A percentile compares a stretch with the other conserved stretches of the same genome.
Conservation (phyloP, 92 coral and sea anemone genomes). For the Epizoanthus scotinus region DNA sequence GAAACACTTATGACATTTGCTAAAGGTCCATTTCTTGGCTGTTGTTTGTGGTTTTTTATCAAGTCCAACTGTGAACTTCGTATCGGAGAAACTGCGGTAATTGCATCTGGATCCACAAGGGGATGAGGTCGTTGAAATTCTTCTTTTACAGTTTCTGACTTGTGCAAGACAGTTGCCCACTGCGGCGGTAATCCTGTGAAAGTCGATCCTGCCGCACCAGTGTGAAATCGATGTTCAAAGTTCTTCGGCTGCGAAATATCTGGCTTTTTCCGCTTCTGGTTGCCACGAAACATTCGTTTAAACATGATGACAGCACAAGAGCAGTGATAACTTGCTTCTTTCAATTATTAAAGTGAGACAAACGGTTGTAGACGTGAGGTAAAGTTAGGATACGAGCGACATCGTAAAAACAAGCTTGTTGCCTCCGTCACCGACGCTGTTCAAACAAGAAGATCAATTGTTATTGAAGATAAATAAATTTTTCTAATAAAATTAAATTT, state of each 20-base stretch:
- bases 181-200: conserved; percentile 96
- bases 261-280: conserved; percentile 80
- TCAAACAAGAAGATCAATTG: not conserved
- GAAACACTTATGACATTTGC: conserved; percentile 79
- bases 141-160: conserved; percentile 57
- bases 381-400: conserved; percentile 34
- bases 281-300: conserved; percentile 80
- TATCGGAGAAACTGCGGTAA: conserved; percentile 86
- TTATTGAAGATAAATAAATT: not conserved
- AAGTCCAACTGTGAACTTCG: conserved; percentile 77
- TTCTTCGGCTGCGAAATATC: conserved; percentile 86
- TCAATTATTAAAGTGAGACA: not conserved
- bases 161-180: conserved; percentile 87
- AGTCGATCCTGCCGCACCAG: conserved; percentile 71
- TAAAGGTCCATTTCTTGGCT: conserved; percentile 48
- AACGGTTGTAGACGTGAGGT: not conserved
- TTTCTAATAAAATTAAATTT: conserved; percentile 1
- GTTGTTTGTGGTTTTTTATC: conserved; percentile 58
- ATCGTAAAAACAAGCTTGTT: conserved; percentile 10
- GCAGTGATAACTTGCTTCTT: not conserved
- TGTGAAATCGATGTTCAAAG: conserved; percentile 95
- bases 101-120: conserved; percentile 93
- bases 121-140: conserved; percentile 80
- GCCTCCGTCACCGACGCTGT: conserved; percentile 21
- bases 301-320: conserved; percentile 64